Base-by-base conservation (phyloP, 2,797 vertebrate species). In the Poliocrania exsul region DNA sequence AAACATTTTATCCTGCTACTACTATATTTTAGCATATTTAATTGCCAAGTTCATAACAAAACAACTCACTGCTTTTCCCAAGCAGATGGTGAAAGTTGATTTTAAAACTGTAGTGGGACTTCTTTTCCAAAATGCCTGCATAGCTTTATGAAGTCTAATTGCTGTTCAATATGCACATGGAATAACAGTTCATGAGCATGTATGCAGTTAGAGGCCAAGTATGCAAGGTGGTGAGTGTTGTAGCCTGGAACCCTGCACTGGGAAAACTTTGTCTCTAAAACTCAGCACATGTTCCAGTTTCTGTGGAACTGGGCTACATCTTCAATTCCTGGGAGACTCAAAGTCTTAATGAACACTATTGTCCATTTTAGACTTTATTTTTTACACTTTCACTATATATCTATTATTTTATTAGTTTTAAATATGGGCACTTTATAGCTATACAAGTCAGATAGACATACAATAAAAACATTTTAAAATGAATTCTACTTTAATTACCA, bases 21-120 rank as follows among this genome's bases (percentile, higher is more conserved):
- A 65, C 47, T 91, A 5, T 40, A 67, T 94, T 96, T 95, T 95
- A 96, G 91, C 95, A 96, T 96, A 95, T 96, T 93, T 97, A 97
- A 97, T 95, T 96, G 88, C 94, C 87, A 95, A 96, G 65, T 96
- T 97, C 91, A 92, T 71, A 92, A 87, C 70, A 93, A 96, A 90
- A 28, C 2, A 8, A 96, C 86, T 88, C 84, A 57, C 46, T 78
- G 75, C 62, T 92, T 97, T 90, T 88, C 85, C 92, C 87, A 72
- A 91, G 93, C 97, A 98, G 97, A 97, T 97, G 97, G 96, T 95
- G 35, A 86, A 95, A 92, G 85, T 66, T 81, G 95, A 70, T 96
- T 97, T 97, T 95, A 91, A 88, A 94, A 95, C 69, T 95, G 85
- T 50, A 96, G 53, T 37, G 85, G 94, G 94, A 94, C n/a, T 92